A percentile compares a stretch with the other conserved stretches of the same genome.
Evolutionary conservation across 2,888 invertebrate species (phyloP).

Genomic region (Drosophila hawaiiensis): DNA sequence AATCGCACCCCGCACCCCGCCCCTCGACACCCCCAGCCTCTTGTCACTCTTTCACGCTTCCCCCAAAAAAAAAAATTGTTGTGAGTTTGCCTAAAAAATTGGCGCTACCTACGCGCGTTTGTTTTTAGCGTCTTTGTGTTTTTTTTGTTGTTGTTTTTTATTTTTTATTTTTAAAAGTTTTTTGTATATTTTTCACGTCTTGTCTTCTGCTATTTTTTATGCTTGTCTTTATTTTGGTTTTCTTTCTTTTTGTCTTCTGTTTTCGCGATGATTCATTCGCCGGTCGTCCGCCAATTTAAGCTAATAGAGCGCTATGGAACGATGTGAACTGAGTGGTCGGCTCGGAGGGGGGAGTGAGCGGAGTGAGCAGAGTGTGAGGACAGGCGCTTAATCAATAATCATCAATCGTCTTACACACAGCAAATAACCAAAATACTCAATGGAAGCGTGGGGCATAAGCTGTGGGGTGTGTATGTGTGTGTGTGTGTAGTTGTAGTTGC

Average conservation of each 20-base stretch:
- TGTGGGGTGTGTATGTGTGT: not conserved
- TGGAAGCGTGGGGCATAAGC: not conserved
- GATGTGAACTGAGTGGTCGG: not conserved
- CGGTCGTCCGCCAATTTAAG: conserved; percentile 57
- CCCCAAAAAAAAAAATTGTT: conserved; percentile 1
- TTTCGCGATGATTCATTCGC: conserved; percentile 64
- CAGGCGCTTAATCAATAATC: conserved; percentile 69
- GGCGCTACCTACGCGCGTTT: conserved; percentile 73
- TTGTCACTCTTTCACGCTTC: not conserved
- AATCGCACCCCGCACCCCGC: not conserved
- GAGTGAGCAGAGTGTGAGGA: conserved; percentile 4
- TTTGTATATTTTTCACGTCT: conserved; percentile 59
- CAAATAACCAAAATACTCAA: conserved; percentile 56
- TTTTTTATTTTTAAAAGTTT: no score
- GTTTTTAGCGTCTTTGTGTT: conserved; percentile 69
- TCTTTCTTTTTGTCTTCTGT: conserved; percentile 10
- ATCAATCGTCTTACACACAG: conserved; percentile 76
- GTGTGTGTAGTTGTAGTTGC: not conserved
- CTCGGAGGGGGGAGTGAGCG: not conserved
- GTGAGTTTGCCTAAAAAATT: conserved; percentile 74
- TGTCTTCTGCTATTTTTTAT: conserved; percentile 42
- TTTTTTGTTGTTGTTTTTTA: conserved; percentile 5
- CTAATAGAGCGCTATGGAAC: conserved; percentile 16
- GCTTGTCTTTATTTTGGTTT: conserved; percentile 6
- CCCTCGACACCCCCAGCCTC: not conserved